Percentiles rank a stretch among this genome's conserved stretches.
These are phyloP conservation scores for Octomys mimax DNA, from an alignment of 2,797 vertebrate species.

Conservation along the genomic window DNA sequence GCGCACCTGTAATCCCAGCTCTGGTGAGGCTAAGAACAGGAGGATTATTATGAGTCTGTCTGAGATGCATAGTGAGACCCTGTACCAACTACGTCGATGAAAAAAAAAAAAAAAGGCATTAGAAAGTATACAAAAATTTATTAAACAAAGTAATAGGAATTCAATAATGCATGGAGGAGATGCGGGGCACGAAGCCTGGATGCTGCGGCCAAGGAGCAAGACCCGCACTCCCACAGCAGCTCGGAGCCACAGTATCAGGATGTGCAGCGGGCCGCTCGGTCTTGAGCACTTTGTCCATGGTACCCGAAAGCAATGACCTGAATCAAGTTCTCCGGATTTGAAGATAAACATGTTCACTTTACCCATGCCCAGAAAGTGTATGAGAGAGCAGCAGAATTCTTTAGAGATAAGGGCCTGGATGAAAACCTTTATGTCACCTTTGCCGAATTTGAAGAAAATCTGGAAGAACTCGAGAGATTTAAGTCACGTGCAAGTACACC, in stretches of 20 bases:
- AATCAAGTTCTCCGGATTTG: slow-evolving; percentile 99
- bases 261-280: slow-evolving; percentile 95
- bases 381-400: slow-evolving; percentile 97
- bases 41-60: too few relatives aligned
- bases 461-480: slow-evolving; percentile 98
- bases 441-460: slow-evolving; percentile 97
- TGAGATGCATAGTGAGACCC: too few relatives aligned
- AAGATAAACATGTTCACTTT: slow-evolving; percentile 97
- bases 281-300: slow-evolving; percentile 98
- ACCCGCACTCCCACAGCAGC: slow-evolving; percentile 99
- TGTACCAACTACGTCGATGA: too few relatives aligned
- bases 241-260: slow-evolving; percentile 98
- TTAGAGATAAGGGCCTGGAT: slow-evolving; percentile 95
- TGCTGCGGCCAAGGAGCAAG: slow-evolving; percentile 99
- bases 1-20: too few relatives aligned
- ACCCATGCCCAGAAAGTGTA: slow-evolving; percentile 95
- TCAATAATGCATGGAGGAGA: slow-evolving; percentile 96
- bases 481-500: slow-evolving; percentile 98
- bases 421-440: slow-evolving; percentile 98
- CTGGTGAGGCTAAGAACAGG: too few relatives aligned
- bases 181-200: slow-evolving; percentile 98
- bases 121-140: too few relatives aligned
- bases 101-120: too few relatives aligned
- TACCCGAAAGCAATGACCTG: slow-evolving; percentile 98
- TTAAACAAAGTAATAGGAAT: too few relatives aligned